Conservation (phyloP, 1,140 invertebrate species). For the Drosophila ohnishii region DNA sequence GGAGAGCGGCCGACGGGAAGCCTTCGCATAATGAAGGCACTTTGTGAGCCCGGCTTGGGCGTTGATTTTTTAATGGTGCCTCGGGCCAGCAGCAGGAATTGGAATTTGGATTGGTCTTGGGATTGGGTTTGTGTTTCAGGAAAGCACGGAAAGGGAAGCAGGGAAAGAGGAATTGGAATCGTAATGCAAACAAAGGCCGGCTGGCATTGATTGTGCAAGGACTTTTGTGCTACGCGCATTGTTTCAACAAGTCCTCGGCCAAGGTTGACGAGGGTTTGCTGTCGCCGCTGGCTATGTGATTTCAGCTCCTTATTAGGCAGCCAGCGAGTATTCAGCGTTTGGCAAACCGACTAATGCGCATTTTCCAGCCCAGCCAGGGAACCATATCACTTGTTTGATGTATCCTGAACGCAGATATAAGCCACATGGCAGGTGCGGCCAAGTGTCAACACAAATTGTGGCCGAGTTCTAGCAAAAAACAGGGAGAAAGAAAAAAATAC, state of each 20-base stretch:
- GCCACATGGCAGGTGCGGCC: constrained; percentile 66
- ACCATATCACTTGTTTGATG: constrained; percentile 19
- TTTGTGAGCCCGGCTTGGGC: constrained; percentile 50
- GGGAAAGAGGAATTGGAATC: constrained; percentile 25
- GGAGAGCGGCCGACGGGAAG: constrained; percentile 10
- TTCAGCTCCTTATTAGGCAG: constrained; percentile 39
- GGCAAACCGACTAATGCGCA: constrained; percentile 49
- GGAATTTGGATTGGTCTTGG: constrained; percentile 37
- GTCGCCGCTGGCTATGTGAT: constrained; percentile 36
- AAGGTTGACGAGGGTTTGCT: constrained; percentile 28
- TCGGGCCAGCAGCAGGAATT: constrained; percentile 35
- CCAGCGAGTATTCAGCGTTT: constrained; percentile 40
- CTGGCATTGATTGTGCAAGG: constrained; percentile 68
- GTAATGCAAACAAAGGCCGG: constrained; percentile 67
- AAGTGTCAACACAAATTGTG: constrained; percentile 68
- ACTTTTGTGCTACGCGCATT: constrained; percentile 52
- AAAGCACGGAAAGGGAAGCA: not conserved
- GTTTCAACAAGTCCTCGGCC: constrained; percentile 63
- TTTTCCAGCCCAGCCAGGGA: constrained; percentile 18
- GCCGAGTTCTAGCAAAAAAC: constrained; percentile 50
- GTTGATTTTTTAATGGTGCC: constrained; percentile 78
- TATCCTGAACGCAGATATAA: constrained; percentile 22
- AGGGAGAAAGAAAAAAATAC: not conserved
- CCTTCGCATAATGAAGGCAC: constrained; percentile 74
- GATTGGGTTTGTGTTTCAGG: constrained; percentile 15